Evolutionary conservation across 2,113 vertebrate species (phyloP).

Genomic region (Tenrec ecaudatus): DNA sequence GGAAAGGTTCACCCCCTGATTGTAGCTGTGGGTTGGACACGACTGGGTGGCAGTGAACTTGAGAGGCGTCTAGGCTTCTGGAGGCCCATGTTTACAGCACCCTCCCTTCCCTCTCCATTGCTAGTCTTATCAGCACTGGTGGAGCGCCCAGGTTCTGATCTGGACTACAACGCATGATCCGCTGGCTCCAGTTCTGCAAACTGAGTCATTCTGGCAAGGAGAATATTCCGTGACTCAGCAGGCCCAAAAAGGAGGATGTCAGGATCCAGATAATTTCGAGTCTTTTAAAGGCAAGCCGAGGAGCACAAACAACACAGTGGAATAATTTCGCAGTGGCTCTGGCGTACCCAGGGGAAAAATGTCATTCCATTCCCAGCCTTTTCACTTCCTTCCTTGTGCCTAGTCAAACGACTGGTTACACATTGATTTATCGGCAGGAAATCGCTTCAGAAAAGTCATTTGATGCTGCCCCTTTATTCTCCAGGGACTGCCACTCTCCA

Average conservation of each 20-base stretch:
- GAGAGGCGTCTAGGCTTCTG: too few species aligned
- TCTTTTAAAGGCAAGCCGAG: constrained; percentile 82
- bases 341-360: constrained; percentile 68
- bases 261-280: constrained; percentile 72
- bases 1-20: background rate
- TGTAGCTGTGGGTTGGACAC: too few species aligned
- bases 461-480: constrained; percentile 33
- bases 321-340: constrained; percentile 68
- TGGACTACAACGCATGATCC: constrained; percentile 71
- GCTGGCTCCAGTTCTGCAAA: constrained; percentile 69
- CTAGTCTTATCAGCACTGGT: background rate
- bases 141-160: constrained; percentile 58
- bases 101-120: background rate
- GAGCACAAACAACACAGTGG: constrained; percentile 78
- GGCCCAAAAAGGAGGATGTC: constrained; percentile 76
- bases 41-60: too few species aligned
- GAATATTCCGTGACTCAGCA: constrained; percentile 82
- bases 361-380: constrained; percentile 81
- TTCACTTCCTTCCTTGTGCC: constrained; percentile 69
- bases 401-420: constrained; percentile 21
- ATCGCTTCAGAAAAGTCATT: constrained; percentile 53
- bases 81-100: background rate
- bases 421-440: constrained; percentile 65
- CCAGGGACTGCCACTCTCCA: background rate
- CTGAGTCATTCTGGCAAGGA: constrained; percentile 81